Conservation (phyloP, 1,140 invertebrate species). For the Pseudomyrmex gracilis region DNA sequence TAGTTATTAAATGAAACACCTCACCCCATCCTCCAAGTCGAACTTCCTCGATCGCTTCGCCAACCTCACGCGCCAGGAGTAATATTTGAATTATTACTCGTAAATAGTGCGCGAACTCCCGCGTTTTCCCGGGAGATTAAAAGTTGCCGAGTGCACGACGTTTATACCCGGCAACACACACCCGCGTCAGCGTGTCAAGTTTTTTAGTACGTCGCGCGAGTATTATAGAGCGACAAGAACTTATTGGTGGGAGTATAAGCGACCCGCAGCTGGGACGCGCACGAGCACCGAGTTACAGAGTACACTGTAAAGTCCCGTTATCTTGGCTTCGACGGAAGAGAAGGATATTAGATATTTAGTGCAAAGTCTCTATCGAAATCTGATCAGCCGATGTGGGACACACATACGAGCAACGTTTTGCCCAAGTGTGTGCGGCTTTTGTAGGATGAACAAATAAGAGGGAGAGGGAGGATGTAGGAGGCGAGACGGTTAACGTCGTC, state of each 20-base stretch:
- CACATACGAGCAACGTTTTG: conserved; percentile 1
- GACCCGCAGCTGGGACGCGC: neutral
- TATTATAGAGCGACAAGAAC: conserved; percentile 16
- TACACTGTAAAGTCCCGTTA: conserved; percentile 18
- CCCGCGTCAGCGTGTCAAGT: neutral
- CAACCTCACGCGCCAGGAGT: conserved; percentile 1
- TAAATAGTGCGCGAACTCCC: neutral
- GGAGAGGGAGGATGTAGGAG: no score
- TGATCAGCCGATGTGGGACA: conserved; percentile 39
- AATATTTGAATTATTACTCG: conserved; percentile 31
- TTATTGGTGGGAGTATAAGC: conserved; percentile 14
- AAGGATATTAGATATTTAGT: conserved; percentile 46
- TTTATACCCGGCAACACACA: neutral
- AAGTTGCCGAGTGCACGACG: conserved; percentile 23
- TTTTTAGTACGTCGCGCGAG: conserved; percentile 15
- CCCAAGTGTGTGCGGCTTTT: conserved; percentile 13
- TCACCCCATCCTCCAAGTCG: neutral
- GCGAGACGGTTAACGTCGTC: neutral
- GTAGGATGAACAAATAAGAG: neutral
- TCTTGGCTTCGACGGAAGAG: conserved; percentile 7
- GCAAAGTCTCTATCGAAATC: conserved; percentile 42
- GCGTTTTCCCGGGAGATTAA: conserved; percentile 2
- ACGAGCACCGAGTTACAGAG: conserved; percentile 3
- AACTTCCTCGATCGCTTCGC: neutral
- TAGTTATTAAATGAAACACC: conserved; percentile 48